phyloP scores from a whole-genome alignment of 2,113 vertebrate species.

The Zosterops pallidus region DNA sequence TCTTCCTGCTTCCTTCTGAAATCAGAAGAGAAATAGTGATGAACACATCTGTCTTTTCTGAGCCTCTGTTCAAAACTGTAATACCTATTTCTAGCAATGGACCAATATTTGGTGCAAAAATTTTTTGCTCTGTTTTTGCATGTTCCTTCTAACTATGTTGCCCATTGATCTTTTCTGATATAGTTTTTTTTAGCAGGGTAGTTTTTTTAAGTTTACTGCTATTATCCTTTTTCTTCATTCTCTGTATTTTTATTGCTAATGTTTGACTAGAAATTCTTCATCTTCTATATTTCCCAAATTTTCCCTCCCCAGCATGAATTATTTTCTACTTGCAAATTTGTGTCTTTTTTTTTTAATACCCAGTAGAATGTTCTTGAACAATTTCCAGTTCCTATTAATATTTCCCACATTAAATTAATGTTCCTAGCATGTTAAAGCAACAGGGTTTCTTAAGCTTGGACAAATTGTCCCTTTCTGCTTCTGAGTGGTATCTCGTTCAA shows the following conservation, averaged over 20 bases:
- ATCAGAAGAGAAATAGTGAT: background rate
- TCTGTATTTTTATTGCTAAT: background rate
- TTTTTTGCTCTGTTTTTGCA: background rate
- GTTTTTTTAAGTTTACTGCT: background rate
- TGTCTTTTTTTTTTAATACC: background rate
- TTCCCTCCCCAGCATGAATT: background rate
- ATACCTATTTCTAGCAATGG: background rate
- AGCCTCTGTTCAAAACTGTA: background rate
- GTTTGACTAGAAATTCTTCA: background rate
- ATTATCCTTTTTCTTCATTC: background rate
- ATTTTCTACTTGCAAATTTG: background rate
- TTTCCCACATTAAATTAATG: slow-evolving; percentile 46
- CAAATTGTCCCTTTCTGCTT: slow-evolving; percentile 39
- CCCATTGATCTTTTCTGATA: background rate
- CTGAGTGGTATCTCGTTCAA: background rate
- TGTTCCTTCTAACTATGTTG: background rate
- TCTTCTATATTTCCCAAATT: background rate
- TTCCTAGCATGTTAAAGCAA: background rate
- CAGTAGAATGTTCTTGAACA: slow-evolving; percentile 58
- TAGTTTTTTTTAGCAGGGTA: background rate
- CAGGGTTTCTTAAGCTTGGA: slow-evolving; percentile 1
- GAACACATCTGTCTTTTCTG: background rate
- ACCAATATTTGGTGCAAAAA: background rate
- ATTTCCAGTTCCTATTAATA: slow-evolving; percentile 64
- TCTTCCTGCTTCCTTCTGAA: background rate